Percentiles rank a stretch among this genome's conserved stretches.
Conservation (phyloP, 2,113 vertebrate genomes). For the Clarias gariepinus region DNA sequence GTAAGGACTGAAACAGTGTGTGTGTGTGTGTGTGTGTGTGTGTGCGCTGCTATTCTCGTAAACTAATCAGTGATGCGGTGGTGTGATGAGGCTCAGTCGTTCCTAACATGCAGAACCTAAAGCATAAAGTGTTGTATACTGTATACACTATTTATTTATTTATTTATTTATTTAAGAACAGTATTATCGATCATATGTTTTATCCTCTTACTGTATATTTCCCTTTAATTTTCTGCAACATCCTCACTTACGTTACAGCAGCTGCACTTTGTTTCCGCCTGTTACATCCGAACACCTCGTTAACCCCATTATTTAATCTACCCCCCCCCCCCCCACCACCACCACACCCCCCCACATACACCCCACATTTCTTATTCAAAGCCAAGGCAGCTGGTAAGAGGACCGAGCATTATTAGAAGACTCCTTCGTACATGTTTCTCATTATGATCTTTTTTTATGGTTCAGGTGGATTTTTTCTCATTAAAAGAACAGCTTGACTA, state of each 20-base stretch:
- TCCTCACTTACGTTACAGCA: not conserved
- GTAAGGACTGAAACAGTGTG: not conserved
- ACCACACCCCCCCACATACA: too few relatives aligned
- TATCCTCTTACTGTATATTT: not conserved
- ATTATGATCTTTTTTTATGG: not conserved
- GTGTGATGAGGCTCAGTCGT: not conserved
- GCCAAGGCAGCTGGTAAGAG: conserved; percentile 31
- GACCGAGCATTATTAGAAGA: conserved; percentile 13
- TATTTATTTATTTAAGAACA: not conserved
- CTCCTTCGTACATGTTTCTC: not conserved
- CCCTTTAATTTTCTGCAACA: not conserved
- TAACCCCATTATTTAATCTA: not conserved
- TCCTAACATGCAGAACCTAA: not conserved
- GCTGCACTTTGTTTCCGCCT: conserved; percentile 2
- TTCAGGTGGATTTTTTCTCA: not conserved
- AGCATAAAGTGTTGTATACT: not conserved
- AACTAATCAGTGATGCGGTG: not conserved
- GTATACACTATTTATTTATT: too few relatives aligned
- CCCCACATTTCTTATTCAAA: not conserved
- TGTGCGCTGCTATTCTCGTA: not conserved
- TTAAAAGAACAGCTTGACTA: not conserved
- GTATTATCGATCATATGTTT: not conserved
- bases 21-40: not conserved
- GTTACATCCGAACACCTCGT: not conserved
- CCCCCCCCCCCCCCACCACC: too few relatives aligned